Conservation (phyloP, 2,888 invertebrate genomes). For the Helicoverpa assulta region DNA sequence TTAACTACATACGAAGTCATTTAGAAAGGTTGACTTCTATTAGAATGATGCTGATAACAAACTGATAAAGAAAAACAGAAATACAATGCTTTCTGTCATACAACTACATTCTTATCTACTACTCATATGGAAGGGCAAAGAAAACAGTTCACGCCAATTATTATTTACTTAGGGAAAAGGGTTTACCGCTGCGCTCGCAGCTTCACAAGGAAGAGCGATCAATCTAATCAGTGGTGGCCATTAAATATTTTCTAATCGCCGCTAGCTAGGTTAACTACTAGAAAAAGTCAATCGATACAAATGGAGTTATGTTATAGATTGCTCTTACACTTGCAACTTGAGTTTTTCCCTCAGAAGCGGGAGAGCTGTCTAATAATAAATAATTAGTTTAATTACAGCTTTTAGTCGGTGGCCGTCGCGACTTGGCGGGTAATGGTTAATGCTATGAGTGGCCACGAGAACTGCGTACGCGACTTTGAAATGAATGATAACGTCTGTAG, state of each 20-base stretch:
- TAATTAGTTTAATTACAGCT: slow-evolving; percentile 88
- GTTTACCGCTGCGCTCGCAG: slow-evolving; percentile 20
- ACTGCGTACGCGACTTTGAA: slow-evolving; percentile 26
- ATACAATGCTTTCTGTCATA: too few relatives aligned
- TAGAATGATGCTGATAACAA: too few relatives aligned
- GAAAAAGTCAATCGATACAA: slow-evolving; percentile 78
- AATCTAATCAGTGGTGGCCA: slow-evolving; percentile 48
- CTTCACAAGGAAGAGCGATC: slow-evolving; percentile 28
- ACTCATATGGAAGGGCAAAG: not conserved
- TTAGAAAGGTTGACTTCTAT: not conserved
- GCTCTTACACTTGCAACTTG: slow-evolving; percentile 73
- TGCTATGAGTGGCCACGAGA: slow-evolving; percentile 45
- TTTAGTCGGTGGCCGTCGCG: slow-evolving; percentile 78
- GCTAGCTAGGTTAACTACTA: slow-evolving; percentile 49
- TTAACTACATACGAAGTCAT: too few relatives aligned
- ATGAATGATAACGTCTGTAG: too few relatives aligned
- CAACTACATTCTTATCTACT: too few relatives aligned
- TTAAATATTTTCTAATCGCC: slow-evolving; percentile 57
- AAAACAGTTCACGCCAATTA: not conserved
- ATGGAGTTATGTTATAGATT: slow-evolving; percentile 78
- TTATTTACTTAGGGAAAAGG: slow-evolving; percentile 26
- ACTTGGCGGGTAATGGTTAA: slow-evolving; percentile 68
- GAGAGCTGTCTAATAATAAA: slow-evolving; percentile 85
- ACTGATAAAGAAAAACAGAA: too few relatives aligned
- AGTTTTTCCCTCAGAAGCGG: slow-evolving; percentile 78